phyloP scores from a whole-genome alignment of 2,113 vertebrate species.

The Microcebus griseorufus region DNA sequence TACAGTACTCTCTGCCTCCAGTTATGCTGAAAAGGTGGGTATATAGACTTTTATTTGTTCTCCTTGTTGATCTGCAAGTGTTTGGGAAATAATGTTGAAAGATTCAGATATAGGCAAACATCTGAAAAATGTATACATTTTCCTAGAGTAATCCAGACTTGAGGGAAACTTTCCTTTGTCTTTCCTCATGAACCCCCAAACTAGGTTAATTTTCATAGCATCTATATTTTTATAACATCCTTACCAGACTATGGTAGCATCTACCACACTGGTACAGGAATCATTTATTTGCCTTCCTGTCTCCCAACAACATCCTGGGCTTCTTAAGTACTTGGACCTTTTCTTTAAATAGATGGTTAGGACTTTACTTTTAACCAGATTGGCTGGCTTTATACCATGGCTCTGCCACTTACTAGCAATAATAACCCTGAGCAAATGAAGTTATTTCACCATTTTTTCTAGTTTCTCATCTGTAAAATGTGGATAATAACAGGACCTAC shows the following conservation, averaged over 20 bases:
- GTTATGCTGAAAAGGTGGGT: neutral
- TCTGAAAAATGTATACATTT: neutral
- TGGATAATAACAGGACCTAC: neutral
- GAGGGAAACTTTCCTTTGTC: neutral
- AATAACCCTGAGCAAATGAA: neutral
- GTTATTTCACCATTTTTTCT: neutral
- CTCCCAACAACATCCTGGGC: neutral
- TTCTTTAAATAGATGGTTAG: neutral
- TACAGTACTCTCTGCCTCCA: neutral
- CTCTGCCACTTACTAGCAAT: neutral
- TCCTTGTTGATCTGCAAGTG: neutral
- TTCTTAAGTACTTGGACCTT: neutral
- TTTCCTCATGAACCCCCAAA: neutral
- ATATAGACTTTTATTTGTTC: neutral
- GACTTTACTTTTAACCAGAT: neutral
- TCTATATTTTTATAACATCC: neutral
- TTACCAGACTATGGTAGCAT: neutral
- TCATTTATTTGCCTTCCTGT: neutral
- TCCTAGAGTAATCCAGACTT: neutral
- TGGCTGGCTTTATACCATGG: neutral
- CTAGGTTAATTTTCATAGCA: neutral
- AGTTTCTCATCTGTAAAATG: neutral
- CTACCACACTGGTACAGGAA: neutral
- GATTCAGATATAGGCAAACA: neutral
- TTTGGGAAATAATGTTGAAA: neutral